These are phyloP conservation scores for Toxotes lorentzi DNA, from an alignment of 2,797 vertebrate species.

Conservation along the genomic window DNA sequence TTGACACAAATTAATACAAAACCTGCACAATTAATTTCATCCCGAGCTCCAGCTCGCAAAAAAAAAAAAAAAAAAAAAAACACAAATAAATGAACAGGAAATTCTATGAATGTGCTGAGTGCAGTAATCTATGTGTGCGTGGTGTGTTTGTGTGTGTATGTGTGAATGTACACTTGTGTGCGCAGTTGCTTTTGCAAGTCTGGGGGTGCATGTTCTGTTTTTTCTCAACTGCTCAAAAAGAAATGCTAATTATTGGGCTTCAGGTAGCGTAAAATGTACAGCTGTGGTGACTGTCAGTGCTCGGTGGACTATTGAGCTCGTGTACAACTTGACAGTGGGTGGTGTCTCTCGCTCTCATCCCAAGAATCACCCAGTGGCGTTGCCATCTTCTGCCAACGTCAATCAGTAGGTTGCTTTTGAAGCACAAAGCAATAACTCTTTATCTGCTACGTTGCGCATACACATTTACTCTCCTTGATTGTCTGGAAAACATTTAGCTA, in stretches of 20 bases:
- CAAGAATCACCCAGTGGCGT: constrained; percentile 66
- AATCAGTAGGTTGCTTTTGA: constrained; percentile 68
- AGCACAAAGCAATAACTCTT: constrained; percentile 13
- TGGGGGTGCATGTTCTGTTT: constrained; percentile 53
- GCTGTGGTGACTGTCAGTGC: constrained; percentile 89
- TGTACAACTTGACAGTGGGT: constrained; percentile 89
- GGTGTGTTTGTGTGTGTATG: background rate
- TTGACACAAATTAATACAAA: constrained; percentile 89
- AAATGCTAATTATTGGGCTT: constrained; percentile 93
- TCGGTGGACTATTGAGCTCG: constrained; percentile 87
- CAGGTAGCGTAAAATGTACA: constrained; percentile 91
- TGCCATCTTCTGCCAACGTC: constrained; percentile 70
- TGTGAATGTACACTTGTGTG: constrained; percentile 21
- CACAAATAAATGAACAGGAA: constrained; percentile 71
- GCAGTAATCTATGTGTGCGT: constrained; percentile 45
- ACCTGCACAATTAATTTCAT: constrained; percentile 85
- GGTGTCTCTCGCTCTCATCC: constrained; percentile 73
- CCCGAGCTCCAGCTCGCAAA: constrained; percentile 69
- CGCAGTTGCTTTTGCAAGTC: constrained; percentile 42
- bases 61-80: constrained; percentile 43
- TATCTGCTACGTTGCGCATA: constrained; percentile 8
- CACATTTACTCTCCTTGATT: background rate
- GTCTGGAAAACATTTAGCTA: constrained; percentile 4
- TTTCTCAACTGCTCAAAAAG: constrained; percentile 75
- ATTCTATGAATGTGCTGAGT: constrained; percentile 69